These are phyloP conservation scores for Melieria crassipennis DNA, from an alignment of 2,888 invertebrate genomes.

Conservation along the genomic window DNA sequence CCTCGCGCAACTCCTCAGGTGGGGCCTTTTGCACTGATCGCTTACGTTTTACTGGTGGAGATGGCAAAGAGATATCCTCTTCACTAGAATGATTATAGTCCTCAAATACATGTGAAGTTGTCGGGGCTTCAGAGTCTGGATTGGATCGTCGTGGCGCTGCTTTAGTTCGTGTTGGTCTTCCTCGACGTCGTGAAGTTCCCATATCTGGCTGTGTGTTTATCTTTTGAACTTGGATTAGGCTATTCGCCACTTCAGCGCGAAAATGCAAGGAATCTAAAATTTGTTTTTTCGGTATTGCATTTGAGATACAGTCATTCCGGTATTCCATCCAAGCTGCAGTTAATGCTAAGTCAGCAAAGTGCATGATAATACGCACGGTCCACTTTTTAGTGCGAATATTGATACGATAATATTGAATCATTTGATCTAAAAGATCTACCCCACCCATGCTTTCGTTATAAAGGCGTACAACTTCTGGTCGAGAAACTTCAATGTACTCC, in stretches of 20 bases:
- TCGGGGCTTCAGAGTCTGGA: no score
- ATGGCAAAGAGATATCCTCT: no score
- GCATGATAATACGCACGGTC: constrained; percentile 43
- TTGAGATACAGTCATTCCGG: constrained; percentile 11
- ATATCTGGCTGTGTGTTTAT: no score
- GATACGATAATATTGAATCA: constrained; percentile 48
- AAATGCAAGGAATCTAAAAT: neutral
- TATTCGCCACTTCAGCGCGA: constrained; percentile 5
- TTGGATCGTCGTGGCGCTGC: no score
- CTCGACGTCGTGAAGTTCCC: no score
- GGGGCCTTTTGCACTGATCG: no score
- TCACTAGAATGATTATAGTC: no score
- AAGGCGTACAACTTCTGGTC: constrained; percentile 44
- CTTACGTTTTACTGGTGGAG: no score
- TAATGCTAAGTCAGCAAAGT: constrained; percentile 42
- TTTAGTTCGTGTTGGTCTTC: no score
- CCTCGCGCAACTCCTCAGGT: no score
- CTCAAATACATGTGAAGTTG: no score
- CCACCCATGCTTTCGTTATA: constrained; percentile 52
- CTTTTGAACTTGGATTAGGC: neutral
- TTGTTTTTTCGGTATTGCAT: constrained; percentile 3
- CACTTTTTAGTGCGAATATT: constrained; percentile 46
- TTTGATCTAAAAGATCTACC: constrained; percentile 49
- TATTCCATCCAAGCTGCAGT: constrained; percentile 41
- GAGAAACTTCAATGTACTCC: constrained; percentile 41